Conservation (phyloP, 2,888 invertebrate genomes). For the Heliconius aoede region DNA sequence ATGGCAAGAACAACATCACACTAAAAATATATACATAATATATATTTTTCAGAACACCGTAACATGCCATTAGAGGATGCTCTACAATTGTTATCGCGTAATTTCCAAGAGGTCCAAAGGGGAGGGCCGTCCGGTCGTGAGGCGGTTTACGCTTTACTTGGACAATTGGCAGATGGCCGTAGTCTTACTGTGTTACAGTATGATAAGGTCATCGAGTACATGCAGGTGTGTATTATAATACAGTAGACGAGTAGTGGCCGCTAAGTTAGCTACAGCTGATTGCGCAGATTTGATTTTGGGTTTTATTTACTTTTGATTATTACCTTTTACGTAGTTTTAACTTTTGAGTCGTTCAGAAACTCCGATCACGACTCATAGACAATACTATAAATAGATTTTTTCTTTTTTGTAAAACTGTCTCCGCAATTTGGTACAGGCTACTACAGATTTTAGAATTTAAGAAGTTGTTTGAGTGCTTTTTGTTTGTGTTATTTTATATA, state of each 20-base stretch:
- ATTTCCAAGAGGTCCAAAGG: slow-evolving; percentile 84
- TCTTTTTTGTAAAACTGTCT: too few species aligned
- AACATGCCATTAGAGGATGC: slow-evolving; percentile 98
- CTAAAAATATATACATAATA: background rate
- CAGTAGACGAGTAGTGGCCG: background rate
- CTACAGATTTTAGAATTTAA: too few species aligned
- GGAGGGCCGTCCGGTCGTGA: slow-evolving; percentile 84
- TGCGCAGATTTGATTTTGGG: background rate
- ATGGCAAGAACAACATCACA: too few species aligned
- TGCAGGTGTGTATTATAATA: slow-evolving; percentile 62
- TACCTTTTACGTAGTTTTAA: too few species aligned
- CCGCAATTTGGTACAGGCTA: too few species aligned
- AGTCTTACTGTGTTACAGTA: slow-evolving; percentile 90
- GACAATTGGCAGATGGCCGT: slow-evolving; percentile 92
- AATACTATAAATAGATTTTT: too few species aligned
- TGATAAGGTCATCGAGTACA: slow-evolving; percentile 87
- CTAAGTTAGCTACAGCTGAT: background rate
- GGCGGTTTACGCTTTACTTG: slow-evolving; percentile 88
- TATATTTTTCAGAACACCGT: slow-evolving; percentile 88
- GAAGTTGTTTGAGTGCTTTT: too few species aligned
- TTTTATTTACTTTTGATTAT: background rate
- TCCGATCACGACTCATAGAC: too few species aligned
- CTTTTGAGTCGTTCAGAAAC: too few species aligned
- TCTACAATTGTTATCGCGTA: slow-evolving; percentile 88
- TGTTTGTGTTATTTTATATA: too few species aligned